Evolutionary conservation across 1,140 invertebrate genomes (phyloP).

Genomic region (Grapholita molesta): DNA sequence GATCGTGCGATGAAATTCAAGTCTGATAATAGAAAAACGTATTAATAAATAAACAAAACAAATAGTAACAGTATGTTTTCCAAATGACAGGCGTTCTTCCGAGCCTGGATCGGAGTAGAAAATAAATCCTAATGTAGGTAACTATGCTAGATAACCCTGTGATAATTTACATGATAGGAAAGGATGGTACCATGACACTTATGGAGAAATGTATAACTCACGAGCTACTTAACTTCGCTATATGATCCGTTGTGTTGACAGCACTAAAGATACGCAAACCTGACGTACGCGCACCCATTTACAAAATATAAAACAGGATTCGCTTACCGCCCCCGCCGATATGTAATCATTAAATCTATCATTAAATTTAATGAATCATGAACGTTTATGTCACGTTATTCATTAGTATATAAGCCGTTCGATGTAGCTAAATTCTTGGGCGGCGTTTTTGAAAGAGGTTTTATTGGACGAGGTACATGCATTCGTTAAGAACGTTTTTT

Average conservation of each 20-base stretch:
- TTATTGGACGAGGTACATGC: not conserved
- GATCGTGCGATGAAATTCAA: too few relatives aligned
- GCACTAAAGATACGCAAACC: not conserved
- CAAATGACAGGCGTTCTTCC: too few relatives aligned
- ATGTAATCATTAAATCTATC: not conserved
- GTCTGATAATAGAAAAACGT: too few relatives aligned
- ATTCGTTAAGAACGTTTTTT: not conserved
- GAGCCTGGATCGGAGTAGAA: too few relatives aligned
- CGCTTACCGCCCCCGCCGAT: not conserved
- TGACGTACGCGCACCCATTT: not conserved
- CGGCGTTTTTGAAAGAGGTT: not conserved
- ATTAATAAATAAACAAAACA: too few relatives aligned
- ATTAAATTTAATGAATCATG: slow-evolving; percentile 15
- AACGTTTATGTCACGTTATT: slow-evolving; percentile 1
- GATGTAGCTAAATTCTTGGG: not conserved
- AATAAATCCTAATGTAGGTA: too few relatives aligned
- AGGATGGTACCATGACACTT: too few relatives aligned
- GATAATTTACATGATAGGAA: too few relatives aligned
- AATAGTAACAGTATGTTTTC: too few relatives aligned
- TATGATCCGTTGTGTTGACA: not conserved
- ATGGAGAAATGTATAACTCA: not conserved
- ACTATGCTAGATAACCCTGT: too few relatives aligned
- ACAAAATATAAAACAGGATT: not conserved
- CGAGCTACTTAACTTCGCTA: not conserved
- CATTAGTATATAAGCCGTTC: not conserved